A percentile compares a stretch with the other conserved stretches of the same genome.
phyloP scores from a whole-genome alignment of 2,113 vertebrate species.

The Tautogolabrus adspersus region DNA sequence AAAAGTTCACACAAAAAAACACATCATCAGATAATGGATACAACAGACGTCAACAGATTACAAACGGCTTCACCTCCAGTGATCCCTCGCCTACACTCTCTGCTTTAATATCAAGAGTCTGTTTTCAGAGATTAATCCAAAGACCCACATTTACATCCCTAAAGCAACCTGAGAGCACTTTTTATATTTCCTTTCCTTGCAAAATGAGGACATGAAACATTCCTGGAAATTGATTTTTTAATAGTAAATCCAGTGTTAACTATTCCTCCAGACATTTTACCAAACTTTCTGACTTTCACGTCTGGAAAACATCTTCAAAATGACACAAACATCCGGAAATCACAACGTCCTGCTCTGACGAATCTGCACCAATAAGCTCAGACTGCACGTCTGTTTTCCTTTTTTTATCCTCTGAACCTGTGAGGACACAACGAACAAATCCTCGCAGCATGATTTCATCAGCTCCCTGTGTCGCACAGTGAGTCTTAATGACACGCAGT shows the following conservation, averaged over 20 bases:
- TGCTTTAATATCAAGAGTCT: too few relatives aligned
- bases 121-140: too few relatives aligned
- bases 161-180: too few relatives aligned
- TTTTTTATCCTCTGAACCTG: not conserved
- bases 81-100: too few relatives aligned
- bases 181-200: too few relatives aligned
- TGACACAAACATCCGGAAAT: constrained; percentile 12
- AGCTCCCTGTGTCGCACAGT: not conserved
- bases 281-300: not conserved
- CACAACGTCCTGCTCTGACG: not conserved
- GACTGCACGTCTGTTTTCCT: not conserved
- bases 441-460: constrained; percentile 14
- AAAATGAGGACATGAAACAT: too few relatives aligned
- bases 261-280: not conserved
- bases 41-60: too few relatives aligned
- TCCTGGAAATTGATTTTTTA: not conserved
- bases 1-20: too few relatives aligned
- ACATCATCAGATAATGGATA: too few relatives aligned
- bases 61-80: too few relatives aligned
- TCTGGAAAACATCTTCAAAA: constrained; percentile 26
- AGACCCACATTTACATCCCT: too few relatives aligned
- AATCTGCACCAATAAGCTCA: constrained; percentile 20
- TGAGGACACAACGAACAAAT: constrained; percentile 19
- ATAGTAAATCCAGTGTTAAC: not conserved
- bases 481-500: not conserved